A percentile compares a stretch with the other conserved stretches of the same genome.
Conservation (phyloP, 2,797 vertebrate genomes). For the Anguilla obscura region DNA sequence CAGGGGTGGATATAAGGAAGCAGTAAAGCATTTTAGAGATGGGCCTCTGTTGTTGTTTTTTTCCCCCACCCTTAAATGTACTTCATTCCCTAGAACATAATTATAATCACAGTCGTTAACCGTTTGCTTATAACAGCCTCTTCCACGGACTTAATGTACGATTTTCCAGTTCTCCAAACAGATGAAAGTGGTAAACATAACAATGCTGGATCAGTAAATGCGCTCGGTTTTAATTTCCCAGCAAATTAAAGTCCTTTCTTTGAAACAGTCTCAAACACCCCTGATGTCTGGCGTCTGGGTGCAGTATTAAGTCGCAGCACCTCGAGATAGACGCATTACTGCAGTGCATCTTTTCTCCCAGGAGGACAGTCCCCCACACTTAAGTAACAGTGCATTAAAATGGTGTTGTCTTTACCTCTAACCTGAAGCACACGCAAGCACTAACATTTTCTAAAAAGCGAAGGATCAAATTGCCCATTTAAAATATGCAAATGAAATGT, state of each 20-base stretch:
- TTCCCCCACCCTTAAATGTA: constrained; percentile 44
- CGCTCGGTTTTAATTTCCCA: constrained; percentile 22
- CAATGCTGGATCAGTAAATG: constrained; percentile 19
- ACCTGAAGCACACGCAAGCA: constrained; percentile 60
- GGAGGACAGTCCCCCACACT: constrained; percentile 53
- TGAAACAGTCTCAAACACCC: constrained; percentile 42
- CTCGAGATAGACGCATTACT: constrained; percentile 62
- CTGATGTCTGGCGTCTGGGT: constrained; percentile 42
- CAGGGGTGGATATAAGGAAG: constrained; percentile 51
- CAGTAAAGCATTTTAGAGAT: constrained; percentile 60
- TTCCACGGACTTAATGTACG: constrained; percentile 13
- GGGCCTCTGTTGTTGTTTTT: constrained; percentile 45
- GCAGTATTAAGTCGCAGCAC: constrained; percentile 42
- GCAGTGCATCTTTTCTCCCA: constrained; percentile 51
- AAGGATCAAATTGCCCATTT: constrained; percentile 65
- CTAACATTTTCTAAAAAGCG: constrained; percentile 49
- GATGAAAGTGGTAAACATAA: constrained; percentile 25
- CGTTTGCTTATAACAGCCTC: constrained; percentile 46
- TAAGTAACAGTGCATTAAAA: constrained; percentile 65
- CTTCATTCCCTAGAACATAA: constrained; percentile 60
- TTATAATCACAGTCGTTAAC: constrained; percentile 63
- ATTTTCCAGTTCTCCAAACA: constrained; percentile 8
- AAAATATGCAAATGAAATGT: constrained; percentile 39
- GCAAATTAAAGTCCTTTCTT: constrained; percentile 60
- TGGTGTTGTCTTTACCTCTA: constrained; percentile 27